phyloP scores from a whole-genome alignment of 2,888 invertebrate genomes.

The Pristionchus maxplancki region DNA sequence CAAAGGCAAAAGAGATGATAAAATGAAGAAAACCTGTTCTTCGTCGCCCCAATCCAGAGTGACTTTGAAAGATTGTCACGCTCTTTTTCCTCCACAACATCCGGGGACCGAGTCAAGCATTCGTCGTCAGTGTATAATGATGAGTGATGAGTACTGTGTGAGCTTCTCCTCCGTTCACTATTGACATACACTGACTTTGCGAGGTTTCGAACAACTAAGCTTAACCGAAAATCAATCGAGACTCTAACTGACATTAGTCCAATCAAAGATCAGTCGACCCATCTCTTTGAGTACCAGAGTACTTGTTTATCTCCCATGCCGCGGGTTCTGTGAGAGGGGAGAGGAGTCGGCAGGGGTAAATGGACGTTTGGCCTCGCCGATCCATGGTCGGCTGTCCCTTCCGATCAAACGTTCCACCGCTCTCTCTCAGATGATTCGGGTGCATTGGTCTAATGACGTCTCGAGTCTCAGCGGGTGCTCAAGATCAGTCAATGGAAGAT shows the following conservation, averaged over 20 bases:
- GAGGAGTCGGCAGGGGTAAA: background rate
- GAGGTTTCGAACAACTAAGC: background rate
- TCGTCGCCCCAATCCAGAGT: background rate
- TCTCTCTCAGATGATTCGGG: constrained; percentile 12
- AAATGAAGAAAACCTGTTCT: constrained; percentile 18
- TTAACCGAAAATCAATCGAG: background rate
- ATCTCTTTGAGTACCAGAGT: background rate
- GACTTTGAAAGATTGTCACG: constrained; percentile 37
- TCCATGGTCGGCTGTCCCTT: background rate
- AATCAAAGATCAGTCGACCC: no score
- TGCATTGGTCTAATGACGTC: background rate
- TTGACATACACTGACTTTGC: background rate
- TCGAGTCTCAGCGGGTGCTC: background rate
- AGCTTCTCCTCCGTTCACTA: background rate
- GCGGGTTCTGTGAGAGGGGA: background rate
- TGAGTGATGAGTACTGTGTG: background rate
- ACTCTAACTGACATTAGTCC: background rate
- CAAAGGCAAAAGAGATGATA: background rate
- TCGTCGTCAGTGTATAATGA: background rate
- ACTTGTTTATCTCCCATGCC: background rate
- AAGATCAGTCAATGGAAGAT: background rate
- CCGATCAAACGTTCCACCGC: constrained; percentile 15
- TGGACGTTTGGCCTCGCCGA: constrained; percentile 32
- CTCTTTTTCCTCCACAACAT: background rate
- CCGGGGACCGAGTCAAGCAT: background rate